Conservation (phyloP, 2,888 invertebrate species). For the Epirrita christyi region DNA sequence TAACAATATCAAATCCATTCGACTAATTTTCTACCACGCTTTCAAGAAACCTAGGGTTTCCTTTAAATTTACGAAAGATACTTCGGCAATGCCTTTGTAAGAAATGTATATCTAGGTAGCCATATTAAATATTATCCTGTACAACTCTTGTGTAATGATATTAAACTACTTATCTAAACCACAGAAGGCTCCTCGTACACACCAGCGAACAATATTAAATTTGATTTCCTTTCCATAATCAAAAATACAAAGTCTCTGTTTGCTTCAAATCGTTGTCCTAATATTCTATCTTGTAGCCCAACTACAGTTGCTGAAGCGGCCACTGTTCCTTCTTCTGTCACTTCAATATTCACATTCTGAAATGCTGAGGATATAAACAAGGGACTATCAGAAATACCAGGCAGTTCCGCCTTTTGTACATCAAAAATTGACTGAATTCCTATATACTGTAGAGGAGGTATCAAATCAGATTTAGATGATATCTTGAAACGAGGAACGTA, state of each 20-base stretch:
- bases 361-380: conserved; percentile 85
- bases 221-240: conserved; percentile 85
- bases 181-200: conserved; percentile 67
- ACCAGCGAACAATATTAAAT: conserved; percentile 87
- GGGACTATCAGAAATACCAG: conserved; percentile 83
- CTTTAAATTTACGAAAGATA: background rate
- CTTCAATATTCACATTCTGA: conserved; percentile 89
- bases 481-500: conserved; percentile 86
- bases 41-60: background rate
- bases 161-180: conserved; percentile 24
- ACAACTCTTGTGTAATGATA: too few relatives aligned
- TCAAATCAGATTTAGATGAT: conserved; percentile 74
- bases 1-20: too few relatives aligned
- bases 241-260: conserved; percentile 88
- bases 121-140: too few relatives aligned
- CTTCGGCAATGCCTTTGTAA: background rate
- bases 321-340: conserved; percentile 90
- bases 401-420: conserved; percentile 80
- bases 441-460: conserved; percentile 76
- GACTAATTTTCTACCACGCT: too few relatives aligned
- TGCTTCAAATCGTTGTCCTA: conserved; percentile 84
- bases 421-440: conserved; percentile 88
- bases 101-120: too few relatives aligned
- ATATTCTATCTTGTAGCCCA: conserved; percentile 71
- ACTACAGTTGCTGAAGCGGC: conserved; percentile 86